A percentile compares a stretch with the other conserved stretches of the same genome.
Conservation (phyloP, 2,113 vertebrate genomes). For the Arizona elegans region DNA sequence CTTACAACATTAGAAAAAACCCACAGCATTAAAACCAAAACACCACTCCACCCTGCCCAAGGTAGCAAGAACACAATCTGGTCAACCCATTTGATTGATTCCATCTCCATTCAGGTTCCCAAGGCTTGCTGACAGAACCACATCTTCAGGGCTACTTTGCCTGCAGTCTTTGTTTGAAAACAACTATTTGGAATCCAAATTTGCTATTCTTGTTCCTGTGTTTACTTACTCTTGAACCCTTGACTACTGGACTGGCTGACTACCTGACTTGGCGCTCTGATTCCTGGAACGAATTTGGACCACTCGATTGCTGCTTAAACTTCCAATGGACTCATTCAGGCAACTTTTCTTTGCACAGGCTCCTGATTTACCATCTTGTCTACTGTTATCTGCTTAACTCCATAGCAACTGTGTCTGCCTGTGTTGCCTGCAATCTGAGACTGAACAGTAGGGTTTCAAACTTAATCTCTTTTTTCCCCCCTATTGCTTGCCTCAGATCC, state of each 20-base stretch:
- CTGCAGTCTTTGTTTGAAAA: neutral
- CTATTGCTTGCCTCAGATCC: neutral
- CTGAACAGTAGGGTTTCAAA: neutral
- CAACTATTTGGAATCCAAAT: neutral
- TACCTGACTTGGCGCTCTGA: neutral
- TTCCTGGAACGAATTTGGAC: neutral
- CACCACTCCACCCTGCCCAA: neutral
- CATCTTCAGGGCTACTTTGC: neutral
- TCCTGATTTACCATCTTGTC: neutral
- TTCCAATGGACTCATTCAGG: neutral
- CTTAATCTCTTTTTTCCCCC: neutral
- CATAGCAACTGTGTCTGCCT: neutral
- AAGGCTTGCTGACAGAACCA: neutral
- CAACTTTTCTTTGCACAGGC: neutral
- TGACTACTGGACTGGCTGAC: neutral
- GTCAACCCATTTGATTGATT: neutral
- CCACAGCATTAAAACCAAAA: neutral
- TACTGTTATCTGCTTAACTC: neutral
- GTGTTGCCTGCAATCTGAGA: neutral
- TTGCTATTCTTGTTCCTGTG: neutral
- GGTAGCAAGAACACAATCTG: neutral
- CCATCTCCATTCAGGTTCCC: neutral
- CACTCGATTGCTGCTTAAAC: neutral
- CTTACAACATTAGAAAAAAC: neutral
- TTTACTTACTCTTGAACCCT: neutral